Evolutionary conservation across 2,113 vertebrate species (phyloP), one percentile per base, ranked within the genome.

Genomic region (Ellobius talpinus): DNA sequence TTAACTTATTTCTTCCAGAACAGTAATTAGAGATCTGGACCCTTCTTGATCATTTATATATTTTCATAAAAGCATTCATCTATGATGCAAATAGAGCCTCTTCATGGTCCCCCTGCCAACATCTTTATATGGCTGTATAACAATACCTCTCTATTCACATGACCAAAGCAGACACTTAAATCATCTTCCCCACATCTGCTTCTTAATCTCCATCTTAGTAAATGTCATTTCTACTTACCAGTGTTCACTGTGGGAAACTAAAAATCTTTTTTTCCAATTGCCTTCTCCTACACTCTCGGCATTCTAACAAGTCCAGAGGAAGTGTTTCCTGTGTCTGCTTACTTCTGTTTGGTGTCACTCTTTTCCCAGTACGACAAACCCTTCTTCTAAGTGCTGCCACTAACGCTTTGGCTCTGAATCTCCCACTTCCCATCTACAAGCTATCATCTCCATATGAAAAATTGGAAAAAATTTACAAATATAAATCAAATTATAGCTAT

Each of bases 381-480:
- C 55, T 74, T 92, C 73, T 63, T 92, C 73, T 52, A 78, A 73
- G 47, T 66, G 12, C 24, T 52, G 12, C 78, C 6, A 61, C 31
- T 74, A 81, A 86, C 14, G 3, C 5, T 52, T 23, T 31, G 29
- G 52, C 2, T 29, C 17, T n/a, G 24, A 42, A 36, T 66, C 91
- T 61, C 78, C 47, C 21, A 68, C 61, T 94, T 89, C 55, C 24
- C 55, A 78, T 70, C 23, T 58, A 45, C 14, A 66, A 89, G 58
- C 16, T 9, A 79, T 55, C n/a, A 72, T 55, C 17, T 88, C 19
- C 31, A 85, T 0, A n/a, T 31, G 13, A 16, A 11, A 63, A n/a
- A 26, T 11, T 86, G 72, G 73, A 82, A 90, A 82, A 81, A 81
- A 33, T 81, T 92, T 70, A 89, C 85, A 89, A 92, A 89, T n/a